phyloP scores from a whole-genome alignment of 2,113 vertebrate genomes.

The Cyprinodon tularosa region DNA sequence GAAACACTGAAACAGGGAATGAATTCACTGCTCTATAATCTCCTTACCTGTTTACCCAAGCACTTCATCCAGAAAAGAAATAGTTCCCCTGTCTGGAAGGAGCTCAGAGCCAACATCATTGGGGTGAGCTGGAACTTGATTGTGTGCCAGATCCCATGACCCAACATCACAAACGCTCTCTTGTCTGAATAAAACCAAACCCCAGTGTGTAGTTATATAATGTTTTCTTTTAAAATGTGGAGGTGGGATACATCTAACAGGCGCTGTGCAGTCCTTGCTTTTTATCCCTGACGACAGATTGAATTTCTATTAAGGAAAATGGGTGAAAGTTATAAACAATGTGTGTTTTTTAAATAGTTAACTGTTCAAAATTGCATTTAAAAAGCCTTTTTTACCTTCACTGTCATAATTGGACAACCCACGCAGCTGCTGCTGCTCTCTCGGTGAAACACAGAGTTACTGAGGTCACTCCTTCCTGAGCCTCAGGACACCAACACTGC shows the following conservation, averaged over 20 bases:
- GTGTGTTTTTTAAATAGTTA: not conserved
- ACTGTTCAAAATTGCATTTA: not conserved
- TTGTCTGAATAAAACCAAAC: conserved; percentile 4
- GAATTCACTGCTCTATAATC: not conserved
- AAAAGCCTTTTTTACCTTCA: not conserved
- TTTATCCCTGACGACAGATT: not conserved
- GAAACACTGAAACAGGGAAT: not conserved
- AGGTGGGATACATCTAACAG: conserved; percentile 5
- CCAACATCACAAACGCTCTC: conserved; percentile 2
- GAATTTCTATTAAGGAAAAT: not conserved
- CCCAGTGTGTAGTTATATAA: not conserved
- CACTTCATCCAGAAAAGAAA: not conserved
- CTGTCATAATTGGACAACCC: not conserved
- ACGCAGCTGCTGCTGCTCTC: not conserved
- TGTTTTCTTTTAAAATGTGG: not conserved
- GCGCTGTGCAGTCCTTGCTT: not conserved
- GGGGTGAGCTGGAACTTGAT: conserved; percentile 3
- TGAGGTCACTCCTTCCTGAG: not conserved
- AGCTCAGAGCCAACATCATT: conserved; percentile 1
- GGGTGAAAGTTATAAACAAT: not conserved
- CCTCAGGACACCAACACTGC: not conserved
- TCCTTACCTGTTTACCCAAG: not conserved
- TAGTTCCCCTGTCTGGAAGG: not conserved
- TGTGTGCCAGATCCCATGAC: conserved; percentile 4
- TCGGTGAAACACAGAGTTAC: not conserved